Evolutionary conservation across 2,113 vertebrate species (phyloP).

Genomic region (Lepisosteus oculatus): DNA sequence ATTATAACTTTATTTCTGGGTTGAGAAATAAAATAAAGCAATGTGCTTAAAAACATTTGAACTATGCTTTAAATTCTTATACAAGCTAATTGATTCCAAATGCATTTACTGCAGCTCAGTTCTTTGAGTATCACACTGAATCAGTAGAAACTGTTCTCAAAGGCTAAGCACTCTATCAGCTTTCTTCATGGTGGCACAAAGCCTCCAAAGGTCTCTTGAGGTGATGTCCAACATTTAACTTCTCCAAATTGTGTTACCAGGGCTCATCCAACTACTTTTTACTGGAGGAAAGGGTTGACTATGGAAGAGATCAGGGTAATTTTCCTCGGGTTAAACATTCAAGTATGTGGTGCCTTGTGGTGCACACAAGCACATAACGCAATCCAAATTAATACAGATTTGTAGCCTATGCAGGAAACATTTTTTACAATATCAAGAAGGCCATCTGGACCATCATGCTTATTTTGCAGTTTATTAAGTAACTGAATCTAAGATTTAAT

Average conservation of each 20-base stretch:
- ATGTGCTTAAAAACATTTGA: neutral
- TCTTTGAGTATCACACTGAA: neutral
- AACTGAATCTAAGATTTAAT: too few relatives aligned
- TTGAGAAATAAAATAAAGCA: neutral
- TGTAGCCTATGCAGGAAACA: neutral
- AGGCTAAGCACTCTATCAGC: neutral
- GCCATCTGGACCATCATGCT: too few relatives aligned
- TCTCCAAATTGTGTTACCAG: too few relatives aligned
- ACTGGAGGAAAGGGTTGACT: too few relatives aligned
- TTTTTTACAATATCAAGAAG: too few relatives aligned
- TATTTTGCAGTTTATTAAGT: too few relatives aligned
- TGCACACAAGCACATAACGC: too few relatives aligned
- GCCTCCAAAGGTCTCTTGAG: too few relatives aligned
- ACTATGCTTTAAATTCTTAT: neutral
- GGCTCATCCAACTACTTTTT: too few relatives aligned
- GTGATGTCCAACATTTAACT: neutral
- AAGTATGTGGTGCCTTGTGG: too few relatives aligned
- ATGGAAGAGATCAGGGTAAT: too few relatives aligned
- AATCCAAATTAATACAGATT: neutral
- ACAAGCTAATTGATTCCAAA: slow-evolving; percentile 6
- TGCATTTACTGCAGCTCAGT: neutral
- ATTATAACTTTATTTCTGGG: neutral
- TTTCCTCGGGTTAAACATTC: too few relatives aligned
- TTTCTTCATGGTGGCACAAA: neutral
- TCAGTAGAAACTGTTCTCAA: neutral